Evolutionary conservation across 2,888 invertebrate genomes (phyloP).

Genomic region (Synergus gifuensis): DNA sequence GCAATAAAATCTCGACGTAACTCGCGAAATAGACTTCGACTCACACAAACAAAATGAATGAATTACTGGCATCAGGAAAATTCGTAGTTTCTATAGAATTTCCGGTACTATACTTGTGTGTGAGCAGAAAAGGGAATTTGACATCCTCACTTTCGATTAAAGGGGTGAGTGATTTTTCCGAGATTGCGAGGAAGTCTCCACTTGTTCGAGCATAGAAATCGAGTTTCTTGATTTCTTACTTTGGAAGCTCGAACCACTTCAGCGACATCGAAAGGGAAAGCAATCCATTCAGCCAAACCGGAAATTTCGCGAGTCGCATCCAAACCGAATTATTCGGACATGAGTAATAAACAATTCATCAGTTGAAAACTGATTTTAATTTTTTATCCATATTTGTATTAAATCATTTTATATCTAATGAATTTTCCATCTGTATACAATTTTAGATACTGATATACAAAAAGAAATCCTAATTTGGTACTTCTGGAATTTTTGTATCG

Average conservation of each 20-base stretch:
- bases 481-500: background rate
- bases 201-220: background rate
- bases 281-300: background rate
- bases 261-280: conserved; percentile 28
- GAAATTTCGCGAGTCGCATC: conserved; percentile 6
- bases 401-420: too few relatives aligned
- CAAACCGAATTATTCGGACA: background rate
- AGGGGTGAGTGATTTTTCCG: background rate
- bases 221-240: conserved; percentile 30
- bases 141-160: conserved; percentile 30
- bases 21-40: background rate
- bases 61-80: background rate
- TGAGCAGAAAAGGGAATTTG: conserved; percentile 9
- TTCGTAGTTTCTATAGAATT: background rate
- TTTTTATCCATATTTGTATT: too few relatives aligned
- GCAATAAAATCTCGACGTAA: conserved; percentile 22
- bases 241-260: conserved; percentile 10
- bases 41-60: background rate
- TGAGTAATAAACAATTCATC: too few relatives aligned
- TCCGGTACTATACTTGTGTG: background rate
- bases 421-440: too few relatives aligned
- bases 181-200: background rate
- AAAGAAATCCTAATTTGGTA: background rate
- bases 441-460: background rate
- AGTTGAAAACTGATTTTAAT: too few relatives aligned